Evolutionary conservation across 2,113 vertebrate species (phyloP).

Genomic region (Tenebrosternarchus preto): DNA sequence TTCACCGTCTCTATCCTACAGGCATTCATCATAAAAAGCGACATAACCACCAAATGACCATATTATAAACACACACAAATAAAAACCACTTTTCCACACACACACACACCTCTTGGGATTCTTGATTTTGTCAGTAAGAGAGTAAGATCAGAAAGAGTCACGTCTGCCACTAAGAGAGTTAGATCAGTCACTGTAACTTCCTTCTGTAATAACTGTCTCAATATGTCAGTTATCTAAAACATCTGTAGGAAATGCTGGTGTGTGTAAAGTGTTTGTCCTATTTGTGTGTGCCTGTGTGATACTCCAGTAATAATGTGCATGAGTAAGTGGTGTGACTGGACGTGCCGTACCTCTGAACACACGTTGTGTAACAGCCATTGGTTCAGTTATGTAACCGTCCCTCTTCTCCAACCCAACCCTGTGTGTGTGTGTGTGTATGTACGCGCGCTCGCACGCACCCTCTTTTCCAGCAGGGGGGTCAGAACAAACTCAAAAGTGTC

Average conservation of each 20-base stretch:
- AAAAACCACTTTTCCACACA: not conserved
- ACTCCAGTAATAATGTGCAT: constrained; percentile 1
- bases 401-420: constrained; percentile 57
- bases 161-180: too few species aligned
- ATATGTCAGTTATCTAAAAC: not conserved
- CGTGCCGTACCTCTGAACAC: constrained; percentile 63
- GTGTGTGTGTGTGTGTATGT: constrained; percentile 46
- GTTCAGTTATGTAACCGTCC: constrained; percentile 70
- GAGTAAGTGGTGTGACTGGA: constrained; percentile 38
- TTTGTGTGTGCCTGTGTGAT: not conserved
- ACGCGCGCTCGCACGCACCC: constrained; percentile 45
- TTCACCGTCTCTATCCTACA: too few species aligned
- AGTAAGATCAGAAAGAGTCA: too few species aligned
- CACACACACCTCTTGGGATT: not conserved
- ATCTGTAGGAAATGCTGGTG: constrained; percentile 17
- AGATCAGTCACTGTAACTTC: not conserved
- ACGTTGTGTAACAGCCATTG: constrained; percentile 73
- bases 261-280: constrained; percentile 10
- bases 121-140: too few species aligned
- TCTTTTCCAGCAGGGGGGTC: constrained; percentile 9
- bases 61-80: not conserved
- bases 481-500: constrained; percentile 26
- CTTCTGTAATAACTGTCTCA: not conserved
- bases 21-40: too few species aligned
- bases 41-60: not conserved